These are phyloP conservation scores for Aromia moschata DNA, from an alignment of 2,888 invertebrate species.

Conservation along the genomic window DNA sequence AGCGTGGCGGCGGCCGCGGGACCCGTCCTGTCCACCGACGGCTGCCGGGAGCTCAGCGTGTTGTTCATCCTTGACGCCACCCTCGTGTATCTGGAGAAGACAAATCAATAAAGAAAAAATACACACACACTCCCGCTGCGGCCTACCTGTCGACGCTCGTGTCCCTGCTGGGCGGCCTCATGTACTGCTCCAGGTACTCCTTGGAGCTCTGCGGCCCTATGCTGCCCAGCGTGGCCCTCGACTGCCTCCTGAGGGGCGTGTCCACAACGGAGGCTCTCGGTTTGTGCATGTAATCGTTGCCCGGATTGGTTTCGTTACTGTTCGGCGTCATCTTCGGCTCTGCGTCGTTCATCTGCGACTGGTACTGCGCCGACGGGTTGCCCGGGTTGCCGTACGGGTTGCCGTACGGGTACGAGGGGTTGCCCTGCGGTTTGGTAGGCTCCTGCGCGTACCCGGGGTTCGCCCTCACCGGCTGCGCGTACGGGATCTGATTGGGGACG, in stretches of 20 bases:
- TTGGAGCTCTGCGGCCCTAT: constrained; percentile 75
- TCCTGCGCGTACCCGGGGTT: constrained; percentile 27
- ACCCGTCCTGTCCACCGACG: constrained; percentile 75
- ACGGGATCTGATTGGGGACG: constrained; percentile 47
- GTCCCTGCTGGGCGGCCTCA: constrained; percentile 88
- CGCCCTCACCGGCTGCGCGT: constrained; percentile 32
- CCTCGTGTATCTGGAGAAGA: constrained; percentile 70
- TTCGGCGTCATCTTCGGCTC: constrained; percentile 39
- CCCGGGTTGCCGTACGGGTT: constrained; percentile 43
- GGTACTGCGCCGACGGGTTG: constrained; percentile 33
- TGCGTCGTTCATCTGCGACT: constrained; percentile 43
- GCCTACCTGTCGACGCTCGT: constrained; percentile 79
- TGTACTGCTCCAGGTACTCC: constrained; percentile 95
- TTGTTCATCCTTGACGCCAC: constrained; percentile 71
- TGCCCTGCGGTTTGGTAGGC: neutral
- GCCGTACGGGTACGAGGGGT: constrained; percentile 34
- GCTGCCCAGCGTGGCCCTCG: constrained; percentile 63
- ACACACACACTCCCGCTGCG: no score
- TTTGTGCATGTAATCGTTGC: constrained; percentile 39
- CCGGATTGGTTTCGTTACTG: constrained; percentile 36
- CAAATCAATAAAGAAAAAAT: no score
- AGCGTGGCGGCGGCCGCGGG: constrained; percentile 38
- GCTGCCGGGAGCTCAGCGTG: constrained; percentile 74
- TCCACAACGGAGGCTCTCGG: constrained; percentile 46
- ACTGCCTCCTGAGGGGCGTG: constrained; percentile 64